A percentile compares a stretch with the other conserved stretches of the same genome.
Evolutionary conservation across 2,797 vertebrate species (phyloP).

Genomic region (Arnoldichthys spilopterus): DNA sequence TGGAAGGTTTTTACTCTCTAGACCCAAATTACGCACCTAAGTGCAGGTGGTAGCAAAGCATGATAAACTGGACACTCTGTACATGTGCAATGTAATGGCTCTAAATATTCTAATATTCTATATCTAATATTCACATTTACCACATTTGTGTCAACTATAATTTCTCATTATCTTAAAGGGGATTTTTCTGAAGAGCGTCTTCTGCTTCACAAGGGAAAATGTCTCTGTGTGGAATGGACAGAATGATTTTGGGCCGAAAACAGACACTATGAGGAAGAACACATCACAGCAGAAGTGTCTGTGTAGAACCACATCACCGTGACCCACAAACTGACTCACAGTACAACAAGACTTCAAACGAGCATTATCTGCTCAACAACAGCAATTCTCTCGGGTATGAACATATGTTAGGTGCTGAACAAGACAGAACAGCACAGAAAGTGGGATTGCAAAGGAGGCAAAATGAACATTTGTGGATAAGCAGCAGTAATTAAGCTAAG

Average conservation of each 20-base stretch:
- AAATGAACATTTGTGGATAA: not conserved
- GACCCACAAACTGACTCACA: slow-evolving; percentile 31
- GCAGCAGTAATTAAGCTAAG: slow-evolving; percentile 10
- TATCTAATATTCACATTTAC: too few relatives aligned
- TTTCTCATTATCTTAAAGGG: too few relatives aligned
- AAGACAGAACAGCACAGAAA: not conserved
- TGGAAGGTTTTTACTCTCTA: too few relatives aligned
- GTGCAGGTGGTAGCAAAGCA: too few relatives aligned
- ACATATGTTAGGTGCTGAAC: not conserved
- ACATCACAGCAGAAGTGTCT: slow-evolving; percentile 41
- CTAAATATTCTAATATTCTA: too few relatives aligned
- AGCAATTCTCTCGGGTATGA: slow-evolving; percentile 8
- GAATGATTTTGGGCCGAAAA: slow-evolving; percentile 50
- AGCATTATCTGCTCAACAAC: slow-evolving; percentile 34
- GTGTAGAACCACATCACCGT: slow-evolving; percentile 33
- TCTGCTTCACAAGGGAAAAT: too few relatives aligned
- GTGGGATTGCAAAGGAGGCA: not conserved
- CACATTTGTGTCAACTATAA: too few relatives aligned
- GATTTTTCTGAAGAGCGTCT: too few relatives aligned
- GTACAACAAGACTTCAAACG: slow-evolving; percentile 24
- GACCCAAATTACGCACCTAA: too few relatives aligned
- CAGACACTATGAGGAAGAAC: slow-evolving; percentile 52
- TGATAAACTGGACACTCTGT: too few relatives aligned
- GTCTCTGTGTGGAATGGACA: too few relatives aligned
- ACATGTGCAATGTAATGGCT: too few relatives aligned